phyloP scores from a whole-genome alignment of 2,797 vertebrate genomes.

The Aeoliscus strigatus region DNA sequence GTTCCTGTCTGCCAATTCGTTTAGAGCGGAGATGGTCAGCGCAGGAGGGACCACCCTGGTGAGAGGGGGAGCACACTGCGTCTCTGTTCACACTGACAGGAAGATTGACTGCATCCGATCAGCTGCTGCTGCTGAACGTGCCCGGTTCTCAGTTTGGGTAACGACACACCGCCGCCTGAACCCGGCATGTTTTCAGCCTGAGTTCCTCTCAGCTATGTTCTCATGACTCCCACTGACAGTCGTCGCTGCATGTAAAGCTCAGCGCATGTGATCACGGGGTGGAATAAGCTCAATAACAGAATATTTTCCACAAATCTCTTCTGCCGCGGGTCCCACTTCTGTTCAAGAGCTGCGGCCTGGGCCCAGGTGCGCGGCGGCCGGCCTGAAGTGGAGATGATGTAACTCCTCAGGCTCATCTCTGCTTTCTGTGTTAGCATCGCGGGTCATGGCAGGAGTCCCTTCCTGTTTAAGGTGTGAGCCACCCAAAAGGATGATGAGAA shows the following conservation, averaged over 20 bases:
- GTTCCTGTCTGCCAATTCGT: slow-evolving; percentile 41
- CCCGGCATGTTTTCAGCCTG: slow-evolving; percentile 24
- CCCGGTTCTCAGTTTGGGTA: slow-evolving; percentile 32
- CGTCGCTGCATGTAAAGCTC: slow-evolving; percentile 10
- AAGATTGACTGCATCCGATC: slow-evolving; percentile 60
- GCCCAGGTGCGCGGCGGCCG: slow-evolving; percentile 29
- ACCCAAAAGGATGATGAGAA: slow-evolving; percentile 57
- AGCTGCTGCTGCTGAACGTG: slow-evolving; percentile 41
- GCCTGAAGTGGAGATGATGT: slow-evolving; percentile 42
- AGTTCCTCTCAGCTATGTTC: slow-evolving; percentile 37
- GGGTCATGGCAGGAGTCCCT: slow-evolving; percentile 47
- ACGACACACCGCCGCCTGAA: slow-evolving; percentile 30
- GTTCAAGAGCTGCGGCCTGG: slow-evolving; percentile 24
- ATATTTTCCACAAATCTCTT: slow-evolving; percentile 10
- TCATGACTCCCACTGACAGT: slow-evolving; percentile 21
- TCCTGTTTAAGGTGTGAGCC: slow-evolving; percentile 57
- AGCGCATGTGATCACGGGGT: slow-evolving; percentile 10
- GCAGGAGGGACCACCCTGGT: slow-evolving; percentile 48
- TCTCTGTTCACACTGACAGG: slow-evolving; percentile 48
- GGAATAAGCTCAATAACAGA: slow-evolving; percentile 1
- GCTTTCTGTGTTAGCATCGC: slow-evolving; percentile 39
- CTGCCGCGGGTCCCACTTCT: background rate
- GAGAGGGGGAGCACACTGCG: slow-evolving; percentile 46
- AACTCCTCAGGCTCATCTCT: slow-evolving; percentile 40
- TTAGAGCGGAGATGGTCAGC: slow-evolving; percentile 25